Percentiles rank a stretch among this genome's conserved stretches.
Evolutionary conservation across 2,113 vertebrate species (phyloP).

Genomic region (Passer montanus): DNA sequence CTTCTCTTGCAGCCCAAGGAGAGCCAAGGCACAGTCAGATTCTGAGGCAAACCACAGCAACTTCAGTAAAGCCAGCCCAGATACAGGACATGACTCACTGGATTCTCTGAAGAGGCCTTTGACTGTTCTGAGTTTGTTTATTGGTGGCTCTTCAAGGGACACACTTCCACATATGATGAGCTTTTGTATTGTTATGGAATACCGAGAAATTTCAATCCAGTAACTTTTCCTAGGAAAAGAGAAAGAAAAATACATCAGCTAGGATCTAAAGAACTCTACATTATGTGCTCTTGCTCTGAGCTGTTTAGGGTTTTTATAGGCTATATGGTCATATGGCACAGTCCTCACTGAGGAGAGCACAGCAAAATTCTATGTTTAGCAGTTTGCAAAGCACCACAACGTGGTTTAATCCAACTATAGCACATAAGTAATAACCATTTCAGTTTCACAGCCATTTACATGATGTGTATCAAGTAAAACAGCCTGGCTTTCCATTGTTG

Average conservation of each 20-base stretch:
- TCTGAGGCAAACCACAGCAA: background rate
- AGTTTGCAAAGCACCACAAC: background rate
- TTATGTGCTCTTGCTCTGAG: background rate
- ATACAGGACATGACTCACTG: background rate
- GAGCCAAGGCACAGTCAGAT: background rate
- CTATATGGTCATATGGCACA: background rate
- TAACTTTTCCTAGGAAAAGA: background rate
- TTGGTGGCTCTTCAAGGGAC: background rate
- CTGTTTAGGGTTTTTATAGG: background rate
- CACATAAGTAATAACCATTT: background rate
- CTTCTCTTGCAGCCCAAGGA: background rate
- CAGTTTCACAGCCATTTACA: background rate
- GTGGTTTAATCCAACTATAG: background rate
- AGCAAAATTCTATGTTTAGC: background rate
- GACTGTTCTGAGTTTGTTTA: background rate
- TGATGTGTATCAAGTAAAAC: background rate
- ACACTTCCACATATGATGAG: rapidly evolving
- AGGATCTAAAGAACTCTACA: background rate
- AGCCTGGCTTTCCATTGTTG: background rate
- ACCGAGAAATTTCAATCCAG: background rate
- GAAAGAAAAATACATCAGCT: background rate
- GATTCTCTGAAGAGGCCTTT: background rate
- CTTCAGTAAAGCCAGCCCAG: background rate
- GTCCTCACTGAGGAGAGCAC: background rate
- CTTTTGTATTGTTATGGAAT: background rate